These are phyloP conservation scores for Caenorhabditis latens DNA, from an alignment of 1,140 invertebrate species.

Conservation along the genomic window DNA sequence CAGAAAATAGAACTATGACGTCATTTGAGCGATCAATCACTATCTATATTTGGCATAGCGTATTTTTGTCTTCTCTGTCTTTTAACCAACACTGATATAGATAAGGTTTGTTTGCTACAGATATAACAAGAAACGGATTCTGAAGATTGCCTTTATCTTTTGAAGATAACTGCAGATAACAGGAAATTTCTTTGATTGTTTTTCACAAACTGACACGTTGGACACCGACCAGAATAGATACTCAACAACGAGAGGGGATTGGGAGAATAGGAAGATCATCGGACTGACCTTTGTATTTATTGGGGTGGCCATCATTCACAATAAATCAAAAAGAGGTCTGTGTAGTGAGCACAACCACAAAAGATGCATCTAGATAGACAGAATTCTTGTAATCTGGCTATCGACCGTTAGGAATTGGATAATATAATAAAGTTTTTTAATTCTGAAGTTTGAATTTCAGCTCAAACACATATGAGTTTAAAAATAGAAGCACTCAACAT, in stretches of 20 bases:
- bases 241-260: background rate
- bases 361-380: too few species aligned
- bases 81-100: background rate
- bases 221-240: background rate
- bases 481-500: too few species aligned
- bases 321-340: too few species aligned
- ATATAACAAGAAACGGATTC: background rate
- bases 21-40: conserved; percentile 18
- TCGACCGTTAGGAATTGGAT: too few species aligned
- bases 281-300: background rate
- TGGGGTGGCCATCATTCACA: too few species aligned
- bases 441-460: too few species aligned
- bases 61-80: background rate
- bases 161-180: conserved; percentile 10
- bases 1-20: background rate
- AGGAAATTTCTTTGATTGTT: conserved; percentile 27
- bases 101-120: conserved; percentile 23
- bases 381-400: too few species aligned
- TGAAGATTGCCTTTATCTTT: background rate
- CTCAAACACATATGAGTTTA: too few species aligned
- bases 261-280: background rate
- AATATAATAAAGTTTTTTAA: too few species aligned
- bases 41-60: conserved; percentile 36
- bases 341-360: too few species aligned
- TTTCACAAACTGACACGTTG: background rate